Percentiles rank a stretch among this genome's conserved stretches.
Conservation (phyloP, 2,888 invertebrate species). For the Gastrophysa polygoni region DNA sequence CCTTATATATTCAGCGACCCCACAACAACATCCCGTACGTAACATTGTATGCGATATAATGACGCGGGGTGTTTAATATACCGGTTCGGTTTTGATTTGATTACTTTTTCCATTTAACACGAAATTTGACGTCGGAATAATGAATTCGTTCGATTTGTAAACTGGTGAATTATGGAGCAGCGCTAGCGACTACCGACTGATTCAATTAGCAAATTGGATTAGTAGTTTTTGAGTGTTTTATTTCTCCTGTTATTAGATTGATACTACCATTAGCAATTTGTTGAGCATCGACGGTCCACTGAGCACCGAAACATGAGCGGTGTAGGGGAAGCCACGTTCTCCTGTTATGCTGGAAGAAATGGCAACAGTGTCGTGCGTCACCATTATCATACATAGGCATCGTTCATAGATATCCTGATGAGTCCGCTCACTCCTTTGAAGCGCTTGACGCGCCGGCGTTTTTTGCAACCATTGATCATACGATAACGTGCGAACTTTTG, state of each 20-base stretch:
- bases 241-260: neutral
- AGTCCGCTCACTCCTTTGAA: too few relatives aligned
- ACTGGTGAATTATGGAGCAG: neutral
- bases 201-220: conserved; percentile 15
- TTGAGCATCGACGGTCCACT: neutral
- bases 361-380: too few relatives aligned
- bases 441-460: too few relatives aligned
- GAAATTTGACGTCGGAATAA: conserved; percentile 14
- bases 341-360: too few relatives aligned
- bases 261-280: neutral
- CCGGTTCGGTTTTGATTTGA: conserved; percentile 34
- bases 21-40: neutral
- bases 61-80: neutral
- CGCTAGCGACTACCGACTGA: too few relatives aligned
- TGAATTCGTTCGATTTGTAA: conserved; percentile 29
- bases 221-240: neutral
- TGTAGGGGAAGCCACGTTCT: too few relatives aligned
- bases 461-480: too few relatives aligned
- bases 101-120: conserved; percentile 32
- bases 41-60: neutral
- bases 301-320: neutral
- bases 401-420: too few relatives aligned
- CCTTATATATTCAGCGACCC: too few relatives aligned
- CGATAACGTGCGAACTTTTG: too few relatives aligned
- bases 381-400: too few relatives aligned